Conservation (phyloP, 1,140 invertebrate genomes). For the Scaptomyza pallida region DNA sequence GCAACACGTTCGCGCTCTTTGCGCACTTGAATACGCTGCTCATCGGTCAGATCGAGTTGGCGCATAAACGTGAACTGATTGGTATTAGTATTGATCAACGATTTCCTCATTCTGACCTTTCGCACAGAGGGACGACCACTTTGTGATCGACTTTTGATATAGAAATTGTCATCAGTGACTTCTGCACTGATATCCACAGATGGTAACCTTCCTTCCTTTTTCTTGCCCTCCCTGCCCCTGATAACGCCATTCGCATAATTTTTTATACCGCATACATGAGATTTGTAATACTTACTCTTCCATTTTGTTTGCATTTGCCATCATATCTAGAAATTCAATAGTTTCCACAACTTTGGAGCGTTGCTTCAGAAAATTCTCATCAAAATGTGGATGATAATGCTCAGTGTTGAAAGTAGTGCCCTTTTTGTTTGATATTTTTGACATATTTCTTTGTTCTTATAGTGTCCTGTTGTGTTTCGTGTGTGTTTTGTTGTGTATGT, state of each 20-base stretch:
- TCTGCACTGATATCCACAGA: neutral
- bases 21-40: conserved; percentile 16
- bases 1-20: conserved; percentile 47
- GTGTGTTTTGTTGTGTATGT: neutral
- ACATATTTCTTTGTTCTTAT: neutral
- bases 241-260: too few relatives aligned
- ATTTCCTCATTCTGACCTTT: conserved; percentile 1
- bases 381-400: conserved; percentile 13
- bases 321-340: conserved; percentile 15
- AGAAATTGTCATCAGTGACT: neutral
- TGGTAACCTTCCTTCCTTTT: neutral
- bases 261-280: too few relatives aligned
- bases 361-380: conserved; percentile 44
- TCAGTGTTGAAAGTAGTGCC: neutral
- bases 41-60: conserved; percentile 26
- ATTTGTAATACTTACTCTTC: conserved; percentile 31
- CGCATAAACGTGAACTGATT: conserved; percentile 65
- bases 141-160: neutral
- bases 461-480: neutral
- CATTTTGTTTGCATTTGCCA: conserved; percentile 37
- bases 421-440: conserved; percentile 3
- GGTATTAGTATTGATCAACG: conserved; percentile 20
- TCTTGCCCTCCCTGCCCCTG: conserved; percentile 1
- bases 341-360: conserved; percentile 41
- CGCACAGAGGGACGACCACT: neutral